These are phyloP conservation scores for Myrmecobius fasciatus DNA, from an alignment of 2,113 vertebrate species.

Conservation along the genomic window DNA sequence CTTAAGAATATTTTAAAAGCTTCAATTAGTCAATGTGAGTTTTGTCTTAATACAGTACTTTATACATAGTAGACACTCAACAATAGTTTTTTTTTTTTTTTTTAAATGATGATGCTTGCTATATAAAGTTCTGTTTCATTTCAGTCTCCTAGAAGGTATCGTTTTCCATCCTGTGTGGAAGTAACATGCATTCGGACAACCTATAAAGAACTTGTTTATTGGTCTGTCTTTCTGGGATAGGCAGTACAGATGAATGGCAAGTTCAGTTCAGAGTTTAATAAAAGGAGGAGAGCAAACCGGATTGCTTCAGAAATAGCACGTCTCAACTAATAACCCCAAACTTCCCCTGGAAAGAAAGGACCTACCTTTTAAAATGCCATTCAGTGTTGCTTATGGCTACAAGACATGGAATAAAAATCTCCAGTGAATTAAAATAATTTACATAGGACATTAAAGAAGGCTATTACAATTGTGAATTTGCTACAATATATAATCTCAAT, in stretches of 20 bases:
- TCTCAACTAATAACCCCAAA: neutral
- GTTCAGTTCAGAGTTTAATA: neutral
- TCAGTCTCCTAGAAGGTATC: neutral
- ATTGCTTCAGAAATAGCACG: neutral
- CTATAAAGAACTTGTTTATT: neutral
- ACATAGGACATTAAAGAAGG: neutral
- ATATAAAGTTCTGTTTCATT: neutral
- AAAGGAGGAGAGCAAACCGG: neutral
- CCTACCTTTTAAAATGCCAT: neutral
- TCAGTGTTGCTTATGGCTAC: neutral
- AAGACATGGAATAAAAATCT: neutral
- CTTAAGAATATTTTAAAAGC: neutral
- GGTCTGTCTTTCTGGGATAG: neutral
- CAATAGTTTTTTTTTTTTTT: neutral
- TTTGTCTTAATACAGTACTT: neutral
- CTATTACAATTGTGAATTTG: neutral
- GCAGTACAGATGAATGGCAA: neutral
- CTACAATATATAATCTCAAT: neutral
- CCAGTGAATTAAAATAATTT: neutral
- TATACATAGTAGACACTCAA: neutral
- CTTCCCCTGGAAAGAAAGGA: neutral
- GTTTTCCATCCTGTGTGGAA: neutral
- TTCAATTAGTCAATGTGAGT: neutral
- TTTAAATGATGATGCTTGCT: neutral
- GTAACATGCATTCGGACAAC: neutral